Evolutionary conservation across 2,797 vertebrate genomes (phyloP).

Genomic region (Molothrus ater): DNA sequence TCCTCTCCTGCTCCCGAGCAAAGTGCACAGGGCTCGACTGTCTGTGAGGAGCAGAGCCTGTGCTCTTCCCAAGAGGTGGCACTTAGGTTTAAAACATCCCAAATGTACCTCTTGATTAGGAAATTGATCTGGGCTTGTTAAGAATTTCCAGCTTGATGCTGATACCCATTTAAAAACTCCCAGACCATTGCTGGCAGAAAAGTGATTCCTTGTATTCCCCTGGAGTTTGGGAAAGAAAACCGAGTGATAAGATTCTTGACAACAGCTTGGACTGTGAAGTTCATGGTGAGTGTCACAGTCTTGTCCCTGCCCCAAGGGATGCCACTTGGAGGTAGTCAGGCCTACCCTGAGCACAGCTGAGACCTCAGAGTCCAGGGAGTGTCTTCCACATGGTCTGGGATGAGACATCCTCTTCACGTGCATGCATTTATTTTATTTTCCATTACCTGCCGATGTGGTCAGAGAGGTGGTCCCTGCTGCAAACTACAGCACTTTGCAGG

Average conservation of each 20-base stretch:
- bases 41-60: background rate
- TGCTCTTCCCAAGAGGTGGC: background rate
- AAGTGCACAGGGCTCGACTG: accelerated
- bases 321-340: background rate
- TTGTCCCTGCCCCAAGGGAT: background rate
- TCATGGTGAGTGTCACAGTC: background rate
- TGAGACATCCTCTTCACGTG: background rate
- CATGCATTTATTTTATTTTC: background rate
- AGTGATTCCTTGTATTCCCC: background rate
- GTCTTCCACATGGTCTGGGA: background rate
- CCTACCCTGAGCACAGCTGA: background rate
- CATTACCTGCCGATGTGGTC: background rate
- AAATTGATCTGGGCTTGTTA: background rate
- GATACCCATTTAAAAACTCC: background rate
- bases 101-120: background rate
- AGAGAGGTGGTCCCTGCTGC: background rate
- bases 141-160: background rate
- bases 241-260: background rate
- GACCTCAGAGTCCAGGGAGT: background rate
- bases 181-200: background rate
- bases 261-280: background rate
- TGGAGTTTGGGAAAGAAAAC: background rate
- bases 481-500: background rate
- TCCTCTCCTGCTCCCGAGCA: background rate
- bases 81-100: background rate